Percentiles rank a stretch among this genome's conserved stretches.
Conservation (phyloP, 2,888 invertebrate species). For the Agrypnus murinus region DNA sequence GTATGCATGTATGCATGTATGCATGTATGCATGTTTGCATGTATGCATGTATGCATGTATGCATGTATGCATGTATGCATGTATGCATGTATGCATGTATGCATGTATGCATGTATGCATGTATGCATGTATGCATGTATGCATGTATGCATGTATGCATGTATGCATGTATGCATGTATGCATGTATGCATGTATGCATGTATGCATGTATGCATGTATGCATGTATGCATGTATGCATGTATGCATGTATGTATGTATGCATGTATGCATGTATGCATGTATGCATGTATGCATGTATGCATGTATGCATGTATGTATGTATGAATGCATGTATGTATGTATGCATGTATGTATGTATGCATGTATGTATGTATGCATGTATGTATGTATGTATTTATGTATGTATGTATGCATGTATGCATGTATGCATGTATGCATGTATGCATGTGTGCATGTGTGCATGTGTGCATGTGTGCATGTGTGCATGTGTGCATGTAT, state of each 20-base stretch:
- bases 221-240: too few relatives aligned
- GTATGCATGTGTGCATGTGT: conserved; percentile 6
- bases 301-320: conserved; percentile 16
- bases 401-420: not conserved
- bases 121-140: conserved; percentile 11
- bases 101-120: conserved; percentile 13
- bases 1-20: conserved; percentile 13
- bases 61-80: conserved; percentile 13
- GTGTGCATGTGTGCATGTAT: conserved; percentile 20
- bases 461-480: conserved; percentile 19
- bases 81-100: conserved; percentile 13
- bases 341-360: conserved; percentile 4
- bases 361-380: conserved; percentile 11
- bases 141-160: conserved; percentile 13
- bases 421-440: conserved; percentile 16
- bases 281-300: conserved; percentile 11
- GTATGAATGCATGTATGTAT: conserved; percentile 13
- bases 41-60: conserved; percentile 10
- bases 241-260: too few relatives aligned
- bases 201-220: too few relatives aligned
- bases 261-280: conserved; percentile 14
- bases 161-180: conserved; percentile 13
- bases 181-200: conserved; percentile 11
- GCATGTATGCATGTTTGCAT: conserved; percentile 5
- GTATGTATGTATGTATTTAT: too few relatives aligned